Percentiles rank a stretch among this genome's conserved stretches.
Conservation (phyloP, 2,888 invertebrate genomes). For the Caenorhabditis drosophilae region DNA sequence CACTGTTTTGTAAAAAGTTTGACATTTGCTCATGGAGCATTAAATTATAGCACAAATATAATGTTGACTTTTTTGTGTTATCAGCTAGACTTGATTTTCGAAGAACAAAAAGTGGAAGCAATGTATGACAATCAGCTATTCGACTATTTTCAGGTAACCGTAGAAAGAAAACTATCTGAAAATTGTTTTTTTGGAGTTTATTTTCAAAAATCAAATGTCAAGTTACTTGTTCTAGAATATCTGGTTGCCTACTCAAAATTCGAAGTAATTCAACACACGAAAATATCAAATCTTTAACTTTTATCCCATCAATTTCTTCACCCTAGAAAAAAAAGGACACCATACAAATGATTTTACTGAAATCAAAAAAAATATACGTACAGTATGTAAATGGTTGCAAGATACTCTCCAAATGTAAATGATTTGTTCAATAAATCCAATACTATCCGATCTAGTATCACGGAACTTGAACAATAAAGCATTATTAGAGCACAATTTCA, state of each 20-base stretch:
- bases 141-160: constrained; percentile 32
- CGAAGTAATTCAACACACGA: constrained; percentile 23
- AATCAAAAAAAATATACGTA: background rate
- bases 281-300: constrained; percentile 43
- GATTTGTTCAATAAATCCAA: constrained; percentile 39
- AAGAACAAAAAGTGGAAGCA: constrained; percentile 43
- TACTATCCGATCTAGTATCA: constrained; percentile 15
- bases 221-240: constrained; percentile 33
- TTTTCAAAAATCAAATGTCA: too few species aligned
- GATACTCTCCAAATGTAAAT: constrained; percentile 47
- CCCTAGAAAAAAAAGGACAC: constrained; percentile 38
- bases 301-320: constrained; percentile 44
- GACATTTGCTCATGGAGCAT: constrained; percentile 37
- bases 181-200: too few species aligned
- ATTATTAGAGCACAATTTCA: constrained; percentile 41
- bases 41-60: constrained; percentile 22
- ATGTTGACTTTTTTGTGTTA: constrained; percentile 23
- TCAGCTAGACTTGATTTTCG: constrained; percentile 35
- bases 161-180: constrained; percentile 31
- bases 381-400: constrained; percentile 37
- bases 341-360: background rate
- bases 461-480: constrained; percentile 39
- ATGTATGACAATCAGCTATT: constrained; percentile 23
- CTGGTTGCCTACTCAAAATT: constrained; percentile 29
- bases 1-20: constrained; percentile 17